Evolutionary conservation across 2,888 invertebrate genomes (phyloP), one percentile per base, ranked within the genome.

Genomic region (Eurytoma adleriae): DNA sequence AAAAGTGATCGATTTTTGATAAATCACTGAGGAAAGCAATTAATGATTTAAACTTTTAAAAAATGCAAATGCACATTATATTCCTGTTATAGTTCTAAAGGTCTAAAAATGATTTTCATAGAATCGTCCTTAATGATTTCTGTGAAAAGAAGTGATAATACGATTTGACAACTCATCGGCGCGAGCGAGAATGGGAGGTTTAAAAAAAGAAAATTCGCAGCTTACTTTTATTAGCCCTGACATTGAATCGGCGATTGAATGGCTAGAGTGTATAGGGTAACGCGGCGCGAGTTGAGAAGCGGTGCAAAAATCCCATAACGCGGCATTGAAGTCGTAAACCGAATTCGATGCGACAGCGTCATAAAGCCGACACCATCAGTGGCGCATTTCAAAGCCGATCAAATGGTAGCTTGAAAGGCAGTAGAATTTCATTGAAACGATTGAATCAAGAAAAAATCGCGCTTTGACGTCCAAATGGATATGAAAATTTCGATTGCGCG

Each of bases 271-370:
- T n/a, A 20, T 7, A 20, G 5, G 57, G 18, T 18, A 12, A 40
- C 40, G 40, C 27, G 59, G 30, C 54, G 52, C 13, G 57, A 20
- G 18, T 20, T 16, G 69, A 70, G 57, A 24, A 70, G 30, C 13
- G 7, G n/a, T 18, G 27, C 48, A 27, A 68, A 67, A 78, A 78
- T 71, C 71, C 59, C 71, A 78, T 52, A 40, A 67, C 54, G 57
- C n/a, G 40, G 14, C 73, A 59, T 72, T 24, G 50, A 67, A 64
- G 72, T 70, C 67, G 67, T 78, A 78, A 78, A 72, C 59, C 72
- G 66, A 78, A 78, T 72, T 57, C 59, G 54, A 67, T 30, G 72
- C 64, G 66, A 75, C 70, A 52, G 62, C 50, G 57, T 54, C 50
- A 71, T 78, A 70, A 78, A 71, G 70, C 66, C 16, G 18, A 40